Base-by-base conservation (phyloP, 1,140 invertebrate genomes). In the Kradibia gibbosae region DNA sequence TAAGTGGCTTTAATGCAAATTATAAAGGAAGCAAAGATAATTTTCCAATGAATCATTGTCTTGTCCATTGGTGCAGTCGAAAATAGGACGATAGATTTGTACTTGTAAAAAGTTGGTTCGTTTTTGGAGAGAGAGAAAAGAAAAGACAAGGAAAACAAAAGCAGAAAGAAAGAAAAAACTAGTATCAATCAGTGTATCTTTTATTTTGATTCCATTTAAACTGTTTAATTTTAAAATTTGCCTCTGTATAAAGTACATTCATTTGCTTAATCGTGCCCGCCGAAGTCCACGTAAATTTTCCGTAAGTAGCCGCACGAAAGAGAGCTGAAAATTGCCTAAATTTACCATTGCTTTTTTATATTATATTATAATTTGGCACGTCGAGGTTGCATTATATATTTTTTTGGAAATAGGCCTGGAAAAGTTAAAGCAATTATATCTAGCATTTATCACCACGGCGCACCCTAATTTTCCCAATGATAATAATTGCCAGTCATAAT, bases 231-330 rank as follows among this genome's bases (percentile, higher is more conserved):
- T 45, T n/a, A n/a, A 4, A 39, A 67, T 22, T 70, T 13, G 22
- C 28, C 42, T 42, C 45, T 70, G 25, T 70, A 42, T 11, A 1
- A 70, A 70, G 67, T 70, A n/a, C 25, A 70, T 70, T 15, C 36
- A 25, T 70, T 65, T 36, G 36, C 13, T 65, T 65, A 65, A 36
- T 20, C 45, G 3, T 53, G 31, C 13, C n/a, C 4, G 13, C 10
- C 22, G 25, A 25, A 50, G 71, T 48, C 72, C 5, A 55, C 72
- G 28, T 74, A 74, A 74, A 22, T 8, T 74, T 53, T 74, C 55
- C 22, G 48, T 72, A 72, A 80, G 78, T 73, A 74, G 67, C n/a
- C n/a, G n/a, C n/a, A 73, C 31, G 10, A 28, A 75, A 8, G 57
- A 25, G 55, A 10, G n/a, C 71, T 42, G 45, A 42, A 53, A 78